A percentile compares a stretch with the other conserved stretches of the same genome.
Evolutionary conservation across 2,797 vertebrate species (phyloP).

Genomic region (Hoplostethus mediterraneus): DNA sequence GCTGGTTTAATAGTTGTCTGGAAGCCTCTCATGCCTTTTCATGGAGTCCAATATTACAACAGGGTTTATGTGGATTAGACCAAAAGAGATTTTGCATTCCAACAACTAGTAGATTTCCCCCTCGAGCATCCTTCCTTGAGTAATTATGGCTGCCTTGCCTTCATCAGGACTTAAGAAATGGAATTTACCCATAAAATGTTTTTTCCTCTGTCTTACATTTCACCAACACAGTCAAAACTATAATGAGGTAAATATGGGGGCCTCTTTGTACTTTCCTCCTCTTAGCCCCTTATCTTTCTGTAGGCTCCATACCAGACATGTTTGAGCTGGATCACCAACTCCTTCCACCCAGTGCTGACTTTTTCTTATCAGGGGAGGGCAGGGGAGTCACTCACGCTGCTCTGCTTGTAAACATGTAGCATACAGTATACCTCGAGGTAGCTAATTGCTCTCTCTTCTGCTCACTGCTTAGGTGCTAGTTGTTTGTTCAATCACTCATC

Average conservation of each 20-base stretch:
- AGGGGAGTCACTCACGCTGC: constrained; percentile 7
- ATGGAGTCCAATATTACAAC: constrained; percentile 25
- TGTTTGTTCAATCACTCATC: constrained; percentile 4
- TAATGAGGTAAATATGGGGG: constrained; percentile 17
- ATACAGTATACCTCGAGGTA: not conserved
- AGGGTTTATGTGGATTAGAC: constrained; percentile 52
- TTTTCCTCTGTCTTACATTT: constrained; percentile 27
- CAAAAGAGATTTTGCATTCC: constrained; percentile 53
- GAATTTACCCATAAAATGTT: constrained; percentile 31
- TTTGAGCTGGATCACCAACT: constrained; percentile 43
- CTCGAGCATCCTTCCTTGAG: constrained; percentile 13
- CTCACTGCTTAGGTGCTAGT: not conserved
- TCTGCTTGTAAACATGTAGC: constrained; percentile 19
- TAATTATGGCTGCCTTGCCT: constrained; percentile 1
- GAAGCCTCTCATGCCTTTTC: constrained; percentile 20
- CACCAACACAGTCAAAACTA: constrained; percentile 11
- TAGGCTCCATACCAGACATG: constrained; percentile 50
- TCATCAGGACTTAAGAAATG: constrained; percentile 27
- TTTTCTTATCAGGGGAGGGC: constrained; percentile 52
- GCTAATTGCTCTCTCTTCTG: constrained; percentile 16
- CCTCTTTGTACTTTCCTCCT: not conserved
- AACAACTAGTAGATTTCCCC: constrained; percentile 5
- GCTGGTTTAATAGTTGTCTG: constrained; percentile 30
- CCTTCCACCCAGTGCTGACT: constrained; percentile 34
- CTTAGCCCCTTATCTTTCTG: constrained; percentile 39